These are phyloP conservation scores for Pseudopipra pipra DNA, from an alignment of 2,113 vertebrate genomes.

Conservation along the genomic window DNA sequence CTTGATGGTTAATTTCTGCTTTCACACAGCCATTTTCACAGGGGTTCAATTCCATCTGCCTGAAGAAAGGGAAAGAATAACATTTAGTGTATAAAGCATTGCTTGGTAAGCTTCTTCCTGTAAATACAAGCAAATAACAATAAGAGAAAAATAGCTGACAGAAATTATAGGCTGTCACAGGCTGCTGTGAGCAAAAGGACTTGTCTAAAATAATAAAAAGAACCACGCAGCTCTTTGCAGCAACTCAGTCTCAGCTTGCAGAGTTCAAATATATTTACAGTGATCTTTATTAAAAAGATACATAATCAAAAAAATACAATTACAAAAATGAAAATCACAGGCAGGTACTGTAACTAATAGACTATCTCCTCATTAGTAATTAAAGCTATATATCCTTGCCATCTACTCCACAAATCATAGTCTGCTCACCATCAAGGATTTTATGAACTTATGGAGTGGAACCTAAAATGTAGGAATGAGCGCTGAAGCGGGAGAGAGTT, in stretches of 20 bases:
- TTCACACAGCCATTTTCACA: constrained; percentile 79
- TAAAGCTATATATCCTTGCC: background rate
- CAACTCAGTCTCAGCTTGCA: background rate
- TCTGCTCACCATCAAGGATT: background rate
- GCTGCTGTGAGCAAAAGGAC: background rate
- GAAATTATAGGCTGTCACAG: background rate
- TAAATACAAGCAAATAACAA: background rate
- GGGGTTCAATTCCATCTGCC: constrained; percentile 76
- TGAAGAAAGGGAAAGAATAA: constrained; percentile 53
- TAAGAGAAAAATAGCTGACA: background rate
- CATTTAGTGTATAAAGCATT: background rate
- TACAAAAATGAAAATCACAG: background rate
- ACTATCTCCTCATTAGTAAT: background rate
- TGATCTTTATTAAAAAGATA: background rate
- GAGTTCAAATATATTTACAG: background rate
- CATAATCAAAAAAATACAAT: background rate
- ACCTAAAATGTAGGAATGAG: background rate
- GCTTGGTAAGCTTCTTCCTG: background rate
- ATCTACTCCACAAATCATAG: background rate
- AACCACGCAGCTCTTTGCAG: background rate
- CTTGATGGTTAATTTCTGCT: constrained; percentile 66
- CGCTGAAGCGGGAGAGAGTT: background rate
- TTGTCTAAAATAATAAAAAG: background rate
- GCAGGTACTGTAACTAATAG: background rate
- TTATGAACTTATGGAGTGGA: background rate